A percentile compares a stretch with the other conserved stretches of the same genome.
Evolutionary conservation across 2,113 vertebrate genomes (phyloP).

Genomic region (Galbula dea): DNA sequence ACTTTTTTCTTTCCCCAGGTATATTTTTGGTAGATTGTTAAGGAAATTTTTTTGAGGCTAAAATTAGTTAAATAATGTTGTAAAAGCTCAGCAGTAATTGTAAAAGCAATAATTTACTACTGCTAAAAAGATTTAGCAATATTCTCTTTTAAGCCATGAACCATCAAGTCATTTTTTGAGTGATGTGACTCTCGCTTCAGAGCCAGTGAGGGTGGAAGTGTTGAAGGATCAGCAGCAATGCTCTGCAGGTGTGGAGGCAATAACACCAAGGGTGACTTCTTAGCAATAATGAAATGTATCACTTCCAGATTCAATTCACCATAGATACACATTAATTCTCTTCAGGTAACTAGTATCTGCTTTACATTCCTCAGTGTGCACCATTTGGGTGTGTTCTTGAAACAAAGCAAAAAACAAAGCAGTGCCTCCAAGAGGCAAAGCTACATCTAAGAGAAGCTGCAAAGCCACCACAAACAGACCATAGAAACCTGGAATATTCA

Average conservation of each 20-base stretch:
- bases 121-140: constrained; percentile 69
- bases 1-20: not conserved
- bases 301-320: constrained; percentile 2
- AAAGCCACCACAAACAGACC: not conserved
- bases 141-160: constrained; percentile 74
- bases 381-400: not conserved
- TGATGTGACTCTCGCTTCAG: not conserved
- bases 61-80: constrained; percentile 14
- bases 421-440: not conserved
- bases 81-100: constrained; percentile 37
- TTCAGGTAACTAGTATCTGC: not conserved
- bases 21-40: constrained; percentile 16
- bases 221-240: not conserved
- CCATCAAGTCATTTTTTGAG: not conserved
- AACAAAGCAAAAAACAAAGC: not conserved
- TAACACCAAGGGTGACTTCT: constrained; percentile 43
- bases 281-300: constrained; percentile 69
- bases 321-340: not conserved
- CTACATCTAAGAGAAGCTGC: not conserved
- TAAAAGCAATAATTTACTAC: constrained; percentile 71
- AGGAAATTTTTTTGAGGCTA: not conserved
- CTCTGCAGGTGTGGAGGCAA: constrained; percentile 28
- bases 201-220: not conserved
- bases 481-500: not conserved
- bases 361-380: constrained; percentile 7